Percentiles rank a stretch among this genome's conserved stretches.
phyloP scores from a whole-genome alignment of 2,888 invertebrate species.

The Dugesia japonica region DNA sequence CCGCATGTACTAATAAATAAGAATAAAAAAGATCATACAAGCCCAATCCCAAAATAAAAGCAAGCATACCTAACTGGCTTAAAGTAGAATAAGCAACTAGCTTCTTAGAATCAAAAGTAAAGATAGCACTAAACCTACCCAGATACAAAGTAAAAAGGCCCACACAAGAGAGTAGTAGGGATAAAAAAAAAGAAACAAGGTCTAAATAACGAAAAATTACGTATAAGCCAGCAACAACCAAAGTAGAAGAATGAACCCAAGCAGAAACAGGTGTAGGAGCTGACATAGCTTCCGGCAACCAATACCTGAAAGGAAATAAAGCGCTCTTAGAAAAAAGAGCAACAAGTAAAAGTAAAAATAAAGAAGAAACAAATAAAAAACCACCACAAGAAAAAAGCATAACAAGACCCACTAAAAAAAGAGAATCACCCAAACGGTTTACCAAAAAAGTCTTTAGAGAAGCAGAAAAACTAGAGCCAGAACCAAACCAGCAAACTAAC shows the following conservation, averaged over 20 bases:
- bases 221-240: conserved; percentile 63
- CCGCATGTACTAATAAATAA: conserved; percentile 60
- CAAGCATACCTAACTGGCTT: conserved; percentile 62
- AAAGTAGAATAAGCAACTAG: conserved; percentile 64
- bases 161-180: conserved; percentile 48
- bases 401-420: conserved; percentile 54
- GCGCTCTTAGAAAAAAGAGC: conserved; percentile 62
- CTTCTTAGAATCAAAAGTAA: conserved; percentile 56
- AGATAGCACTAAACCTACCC: not conserved
- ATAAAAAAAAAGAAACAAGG: conserved; percentile 46
- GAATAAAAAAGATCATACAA: conserved; percentile 55
- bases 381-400: conserved; percentile 39
- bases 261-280: conserved; percentile 64
- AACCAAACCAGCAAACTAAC: not conserved
- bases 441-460: conserved; percentile 60
- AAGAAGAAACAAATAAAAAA: conserved; percentile 50
- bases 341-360: conserved; percentile 48
- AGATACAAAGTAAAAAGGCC: not conserved
- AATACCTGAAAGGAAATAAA: conserved; percentile 65
- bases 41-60: conserved; percentile 55
- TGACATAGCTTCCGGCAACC: conserved; percentile 61
- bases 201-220: conserved; percentile 58
- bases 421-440: conserved; percentile 61
- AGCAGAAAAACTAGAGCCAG: conserved; percentile 50
- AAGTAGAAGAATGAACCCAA: conserved; percentile 62